Evolutionary conservation across 2,888 invertebrate genomes (phyloP).

Genomic region (Trissoscelio sp.): DNA sequence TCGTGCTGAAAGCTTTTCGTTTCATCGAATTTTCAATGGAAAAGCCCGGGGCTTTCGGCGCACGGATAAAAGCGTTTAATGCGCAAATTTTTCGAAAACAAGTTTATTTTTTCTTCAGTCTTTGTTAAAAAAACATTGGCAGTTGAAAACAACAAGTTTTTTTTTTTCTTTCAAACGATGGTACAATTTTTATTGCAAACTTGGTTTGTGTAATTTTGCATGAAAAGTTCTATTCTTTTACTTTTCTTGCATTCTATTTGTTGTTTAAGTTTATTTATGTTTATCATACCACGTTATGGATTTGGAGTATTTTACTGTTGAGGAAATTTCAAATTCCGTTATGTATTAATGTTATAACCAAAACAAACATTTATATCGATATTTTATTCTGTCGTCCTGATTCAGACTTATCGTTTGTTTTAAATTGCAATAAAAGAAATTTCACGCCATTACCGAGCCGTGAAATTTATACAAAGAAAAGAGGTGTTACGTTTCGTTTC

Average conservation of each 20-base stretch:
- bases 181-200: neutral
- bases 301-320: too few species aligned
- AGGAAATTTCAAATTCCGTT: slow-evolving; percentile 1
- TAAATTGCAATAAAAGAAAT: slow-evolving; percentile 28
- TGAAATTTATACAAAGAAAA: slow-evolving; percentile 40
- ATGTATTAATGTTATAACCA: slow-evolving; percentile 4
- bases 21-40: neutral
- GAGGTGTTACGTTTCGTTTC: slow-evolving; percentile 4
- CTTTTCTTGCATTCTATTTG: too few species aligned
- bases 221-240: too few species aligned
- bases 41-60: neutral
- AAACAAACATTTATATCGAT: slow-evolving; percentile 11
- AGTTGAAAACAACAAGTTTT: too few species aligned
- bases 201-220: neutral
- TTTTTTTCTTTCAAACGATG: neutral
- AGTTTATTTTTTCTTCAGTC: neutral
- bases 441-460: slow-evolving; percentile 36
- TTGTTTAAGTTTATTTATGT: too few species aligned
- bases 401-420: slow-evolving; percentile 12
- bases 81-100: neutral
- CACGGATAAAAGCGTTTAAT: neutral
- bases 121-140: too few species aligned
- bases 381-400: slow-evolving; percentile 24
- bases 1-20: neutral
- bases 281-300: too few species aligned